Base-by-base conservation (phyloP, 2,797 vertebrate genomes). In the Rhinatrema bivittatum region DNA sequence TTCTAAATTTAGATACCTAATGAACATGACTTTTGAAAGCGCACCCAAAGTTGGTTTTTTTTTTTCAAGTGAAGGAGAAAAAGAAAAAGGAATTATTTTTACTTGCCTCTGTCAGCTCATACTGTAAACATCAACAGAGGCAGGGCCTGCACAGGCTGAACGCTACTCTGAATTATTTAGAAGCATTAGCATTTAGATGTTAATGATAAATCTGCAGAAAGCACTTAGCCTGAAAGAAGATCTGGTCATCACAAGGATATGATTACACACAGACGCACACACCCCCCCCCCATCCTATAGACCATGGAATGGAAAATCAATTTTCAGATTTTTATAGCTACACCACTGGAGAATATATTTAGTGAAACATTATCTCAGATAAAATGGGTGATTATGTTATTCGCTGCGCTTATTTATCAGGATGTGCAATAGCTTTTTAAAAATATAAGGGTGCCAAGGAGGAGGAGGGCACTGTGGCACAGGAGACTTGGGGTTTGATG, bases 141-240 rank as follows among this genome's bases (percentile, higher is more conserved):
- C 60, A 73, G 36, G 60, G 74, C 66, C 52, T 62, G 62, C 53
- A 49, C 42, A 45, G 56, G 56, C 76, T 81, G 74, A 79, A 72
- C 58, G 61, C 55, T 60, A 54, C 42, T 28, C 61, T 86, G 81
- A 84, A 85, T 86, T 78, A 85, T 84, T 85, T 82, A 79, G 52
- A 53, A 61, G 53, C 3, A 33, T 59, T 62, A 78, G 68, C 68
- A 65, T 76, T 63, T 71, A 59, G 68, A 73, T 60, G 60, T 57
- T 74, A 81, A 79, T 75, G 74, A 79, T 74, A 72, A 78, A 81
- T 59, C 62, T 56, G 36, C 50, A 57, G 50, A 59, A 53, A 42
- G 53, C 32, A 20, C 49, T 53, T 60, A 72, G 65, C 68, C 62
- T 56, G 68, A 56, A 50, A 71, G 58, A 52, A 38, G 50, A 50